Conservation (phyloP, 1,140 invertebrate genomes). For the Drosophila nigrodunni region DNA sequence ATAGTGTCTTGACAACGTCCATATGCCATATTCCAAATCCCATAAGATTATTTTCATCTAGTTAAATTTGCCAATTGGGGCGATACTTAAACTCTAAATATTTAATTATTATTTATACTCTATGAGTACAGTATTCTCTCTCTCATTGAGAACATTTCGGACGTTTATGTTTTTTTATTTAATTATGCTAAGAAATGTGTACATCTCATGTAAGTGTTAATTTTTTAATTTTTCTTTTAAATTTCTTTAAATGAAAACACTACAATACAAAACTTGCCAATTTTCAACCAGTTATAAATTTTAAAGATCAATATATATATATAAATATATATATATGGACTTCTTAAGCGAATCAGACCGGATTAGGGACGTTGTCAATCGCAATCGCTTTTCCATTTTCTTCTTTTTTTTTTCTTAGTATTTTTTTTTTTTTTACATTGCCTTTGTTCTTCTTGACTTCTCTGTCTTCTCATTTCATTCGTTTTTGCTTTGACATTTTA, state of each 20-base stretch:
- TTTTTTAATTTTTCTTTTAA: not conserved
- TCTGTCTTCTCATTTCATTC: slow-evolving; percentile 15
- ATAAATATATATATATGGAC: not conserved
- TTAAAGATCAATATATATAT: not conserved
- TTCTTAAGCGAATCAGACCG: not conserved
- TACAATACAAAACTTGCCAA: slow-evolving; percentile 7
- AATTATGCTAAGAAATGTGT: slow-evolving; percentile 8
- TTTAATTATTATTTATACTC: slow-evolving; percentile 9
- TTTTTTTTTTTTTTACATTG: slow-evolving; percentile 28
- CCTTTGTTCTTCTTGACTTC: slow-evolving; percentile 31
- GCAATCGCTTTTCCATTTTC: slow-evolving; percentile 35
- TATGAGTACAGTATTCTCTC: slow-evolving; percentile 17
- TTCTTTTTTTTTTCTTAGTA: slow-evolving; percentile 25
- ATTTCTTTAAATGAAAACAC: not conserved
- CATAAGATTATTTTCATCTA: slow-evolving; percentile 5
- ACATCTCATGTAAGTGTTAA: not conserved
- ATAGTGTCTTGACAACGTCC: slow-evolving; percentile 37
- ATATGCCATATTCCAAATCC: not conserved
- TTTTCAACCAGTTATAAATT: not conserved
- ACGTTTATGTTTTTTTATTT: slow-evolving; percentile 23
- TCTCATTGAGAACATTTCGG: slow-evolving; percentile 18
- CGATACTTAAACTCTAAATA: slow-evolving; percentile 17
- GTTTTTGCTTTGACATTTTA: slow-evolving; percentile 27
- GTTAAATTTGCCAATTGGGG: slow-evolving; percentile 32
- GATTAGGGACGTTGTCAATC: slow-evolving; percentile 42